These are phyloP conservation scores for Onychostoma macrolepis DNA, from an alignment of 2,113 vertebrate genomes.

Conservation along the genomic window DNA sequence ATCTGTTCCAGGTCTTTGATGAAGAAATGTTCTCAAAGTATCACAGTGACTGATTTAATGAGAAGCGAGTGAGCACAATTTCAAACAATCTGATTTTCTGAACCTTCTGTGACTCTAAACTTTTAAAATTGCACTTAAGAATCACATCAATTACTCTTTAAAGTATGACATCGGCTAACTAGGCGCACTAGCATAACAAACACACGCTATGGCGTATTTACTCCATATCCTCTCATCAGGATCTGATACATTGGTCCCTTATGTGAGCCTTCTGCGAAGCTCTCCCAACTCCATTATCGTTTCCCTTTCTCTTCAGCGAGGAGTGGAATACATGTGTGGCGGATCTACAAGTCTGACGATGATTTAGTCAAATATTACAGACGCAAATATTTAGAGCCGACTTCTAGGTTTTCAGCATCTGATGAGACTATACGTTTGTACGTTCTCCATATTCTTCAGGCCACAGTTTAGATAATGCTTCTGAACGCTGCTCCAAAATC, in stretches of 20 bases:
- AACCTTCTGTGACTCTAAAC: slow-evolving; percentile 78
- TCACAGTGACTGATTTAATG: slow-evolving; percentile 71
- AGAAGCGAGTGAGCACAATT: slow-evolving; percentile 74
- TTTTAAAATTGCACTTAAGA: slow-evolving; percentile 72
- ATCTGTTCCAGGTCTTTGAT: slow-evolving; percentile 78
- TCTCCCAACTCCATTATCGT: slow-evolving; percentile 68
- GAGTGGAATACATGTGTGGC: slow-evolving; percentile 71
- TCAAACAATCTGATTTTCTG: slow-evolving; percentile 76
- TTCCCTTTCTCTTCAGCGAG: slow-evolving; percentile 63
- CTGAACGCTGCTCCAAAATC: slow-evolving; percentile 58
- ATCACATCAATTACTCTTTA: slow-evolving; percentile 76
- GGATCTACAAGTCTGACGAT: slow-evolving; percentile 74
- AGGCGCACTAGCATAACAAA: slow-evolving; percentile 66
- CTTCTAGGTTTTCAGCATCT: slow-evolving; percentile 69
- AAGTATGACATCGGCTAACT: slow-evolving; percentile 72
- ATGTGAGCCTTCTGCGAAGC: slow-evolving; percentile 69
- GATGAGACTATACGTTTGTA: slow-evolving; percentile 65
- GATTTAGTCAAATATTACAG: slow-evolving; percentile 73
- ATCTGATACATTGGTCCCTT: slow-evolving; percentile 70
- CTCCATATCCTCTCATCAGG: slow-evolving; percentile 68
- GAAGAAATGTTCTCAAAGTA: slow-evolving; percentile 75
- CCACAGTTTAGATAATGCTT: slow-evolving; percentile 58
- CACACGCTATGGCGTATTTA: slow-evolving; percentile 65
- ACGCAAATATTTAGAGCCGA: slow-evolving; percentile 77
- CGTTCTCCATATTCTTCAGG: slow-evolving; percentile 64